phyloP scores from a whole-genome alignment of 2,113 vertebrate species.

The Hirundichthys speculiger region DNA sequence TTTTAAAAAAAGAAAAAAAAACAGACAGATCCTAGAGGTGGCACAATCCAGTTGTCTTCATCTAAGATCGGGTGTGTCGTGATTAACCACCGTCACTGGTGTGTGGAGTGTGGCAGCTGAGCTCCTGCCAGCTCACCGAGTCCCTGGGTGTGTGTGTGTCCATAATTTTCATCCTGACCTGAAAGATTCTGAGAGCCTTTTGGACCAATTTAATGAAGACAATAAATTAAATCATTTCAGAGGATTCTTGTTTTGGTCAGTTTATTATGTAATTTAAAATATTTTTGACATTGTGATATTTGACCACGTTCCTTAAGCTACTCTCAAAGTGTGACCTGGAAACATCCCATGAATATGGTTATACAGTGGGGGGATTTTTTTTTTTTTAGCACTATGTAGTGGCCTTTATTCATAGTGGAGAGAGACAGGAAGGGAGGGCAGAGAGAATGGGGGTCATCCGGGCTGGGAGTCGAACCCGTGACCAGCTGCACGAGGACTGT shows the following conservation, averaged over 20 bases:
- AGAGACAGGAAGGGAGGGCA: too few relatives aligned
- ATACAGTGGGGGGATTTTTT: neutral
- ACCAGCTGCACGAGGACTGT: too few relatives aligned
- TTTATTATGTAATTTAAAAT: neutral
- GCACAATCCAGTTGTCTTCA: too few relatives aligned
- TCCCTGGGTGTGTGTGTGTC: constrained; percentile 16
- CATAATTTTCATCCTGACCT: constrained; percentile 40
- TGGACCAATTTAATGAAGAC: constrained; percentile 58
- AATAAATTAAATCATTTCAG: constrained; percentile 58
- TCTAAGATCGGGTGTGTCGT: too few relatives aligned
- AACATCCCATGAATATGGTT: neutral
- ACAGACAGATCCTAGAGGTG: too few relatives aligned
- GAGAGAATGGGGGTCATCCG: too few relatives aligned
- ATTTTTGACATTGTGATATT: neutral
- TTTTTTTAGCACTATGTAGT: neutral
- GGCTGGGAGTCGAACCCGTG: too few relatives aligned
- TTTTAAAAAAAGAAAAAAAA: too few relatives aligned
- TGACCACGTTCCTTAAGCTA: neutral
- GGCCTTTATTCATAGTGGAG: neutral
- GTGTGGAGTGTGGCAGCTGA: neutral
- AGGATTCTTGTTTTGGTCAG: neutral
- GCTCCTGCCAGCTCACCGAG: constrained; percentile 1
- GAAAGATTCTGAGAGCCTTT: constrained; percentile 8
- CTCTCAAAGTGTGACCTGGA: neutral
- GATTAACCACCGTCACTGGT: too few relatives aligned